Base-by-base conservation (phyloP, 2,113 vertebrate species). In the Damaliscus lunatus region DNA sequence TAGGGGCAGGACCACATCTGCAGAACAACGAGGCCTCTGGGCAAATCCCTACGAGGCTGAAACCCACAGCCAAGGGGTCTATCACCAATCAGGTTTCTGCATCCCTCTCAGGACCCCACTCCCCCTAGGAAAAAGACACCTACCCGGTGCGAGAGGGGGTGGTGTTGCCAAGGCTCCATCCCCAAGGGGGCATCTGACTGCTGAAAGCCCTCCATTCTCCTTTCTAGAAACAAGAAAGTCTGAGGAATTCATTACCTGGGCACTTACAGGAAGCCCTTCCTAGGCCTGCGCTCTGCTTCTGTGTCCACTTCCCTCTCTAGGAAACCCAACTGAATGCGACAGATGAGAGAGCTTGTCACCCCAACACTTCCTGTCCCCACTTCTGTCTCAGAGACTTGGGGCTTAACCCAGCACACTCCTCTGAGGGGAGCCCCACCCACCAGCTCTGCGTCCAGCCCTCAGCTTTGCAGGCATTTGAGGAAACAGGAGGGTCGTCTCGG, bases 391-490 rank as follows among this genome's bases (percentile, higher is more conserved):
- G 14, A 82, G 33, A 7, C 67, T 55, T 2, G 82, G 7, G 31
- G 6, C 27, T 43, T n/a, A 31, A 33, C 12, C n/a, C 67, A 52
- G 10, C 46, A 57, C 0, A 2, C 0, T 67, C 16, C n/a, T 53
- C 57, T 14, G 6, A 43, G n/a, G 36, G 92, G 15, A 23, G 57
- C 40, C 40, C 77, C 48, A 43, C 10, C 6, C 27, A 25, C 0
- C 3, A 48, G 77, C 64, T 13, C 52, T 7, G 9, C 7, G 16
- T 50, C 0, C 3, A 48, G 77, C 64, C 7, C 52, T 7, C 5
- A 48, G 77, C 64, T 13, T 40, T 7, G 25, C 3, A 25, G 29
- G 60, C 17, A 2, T 31, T 1, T 57, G 88, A 78, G 31, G 50
- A 7, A 3, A 83, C 16, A 92, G 9, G 57, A 31, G 4, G 36